These are phyloP conservation scores for Jacana jacana DNA, from an alignment of 2,113 vertebrate genomes.

Conservation along the genomic window DNA sequence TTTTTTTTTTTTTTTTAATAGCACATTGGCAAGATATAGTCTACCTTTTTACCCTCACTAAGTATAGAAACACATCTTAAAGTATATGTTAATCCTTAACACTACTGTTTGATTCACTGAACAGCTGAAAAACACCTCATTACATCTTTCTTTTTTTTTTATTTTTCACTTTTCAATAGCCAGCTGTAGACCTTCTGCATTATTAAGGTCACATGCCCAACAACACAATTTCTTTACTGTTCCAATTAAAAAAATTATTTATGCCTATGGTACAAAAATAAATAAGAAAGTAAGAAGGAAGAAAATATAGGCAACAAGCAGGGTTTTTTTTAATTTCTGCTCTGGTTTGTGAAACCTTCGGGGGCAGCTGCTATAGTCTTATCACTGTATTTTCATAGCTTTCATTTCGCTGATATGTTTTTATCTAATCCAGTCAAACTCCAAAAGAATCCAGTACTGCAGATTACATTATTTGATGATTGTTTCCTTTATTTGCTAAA, in stretches of 20 bases:
- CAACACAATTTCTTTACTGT: not conserved
- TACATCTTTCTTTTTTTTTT: not conserved
- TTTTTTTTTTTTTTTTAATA: not conserved
- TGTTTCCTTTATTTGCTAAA: not conserved
- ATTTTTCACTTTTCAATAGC: not conserved
- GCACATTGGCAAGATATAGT: not conserved
- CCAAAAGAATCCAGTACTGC: not conserved
- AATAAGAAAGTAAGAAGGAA: not conserved
- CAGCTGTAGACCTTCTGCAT: not conserved
- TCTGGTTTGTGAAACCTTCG: not conserved
- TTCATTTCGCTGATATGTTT: not conserved
- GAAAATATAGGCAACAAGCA: not conserved
- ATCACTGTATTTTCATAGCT: not conserved
- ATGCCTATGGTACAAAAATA: not conserved
- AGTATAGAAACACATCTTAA: not conserved
- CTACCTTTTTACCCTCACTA: not conserved
- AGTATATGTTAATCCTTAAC: not conserved
- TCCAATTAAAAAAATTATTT: not conserved
- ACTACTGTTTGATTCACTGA: not conserved
- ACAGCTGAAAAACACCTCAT: not conserved
- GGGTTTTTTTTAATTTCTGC: not conserved
- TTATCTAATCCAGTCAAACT: not conserved
- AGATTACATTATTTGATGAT: slow-evolving; percentile 5
- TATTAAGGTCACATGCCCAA: not conserved
- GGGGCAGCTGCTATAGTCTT: not conserved